A percentile compares a stretch with the other conserved stretches of the same genome.
Evolutionary conservation across 1,140 invertebrate species (phyloP).

Genomic region (Caenorhabditis tropicalis): DNA sequence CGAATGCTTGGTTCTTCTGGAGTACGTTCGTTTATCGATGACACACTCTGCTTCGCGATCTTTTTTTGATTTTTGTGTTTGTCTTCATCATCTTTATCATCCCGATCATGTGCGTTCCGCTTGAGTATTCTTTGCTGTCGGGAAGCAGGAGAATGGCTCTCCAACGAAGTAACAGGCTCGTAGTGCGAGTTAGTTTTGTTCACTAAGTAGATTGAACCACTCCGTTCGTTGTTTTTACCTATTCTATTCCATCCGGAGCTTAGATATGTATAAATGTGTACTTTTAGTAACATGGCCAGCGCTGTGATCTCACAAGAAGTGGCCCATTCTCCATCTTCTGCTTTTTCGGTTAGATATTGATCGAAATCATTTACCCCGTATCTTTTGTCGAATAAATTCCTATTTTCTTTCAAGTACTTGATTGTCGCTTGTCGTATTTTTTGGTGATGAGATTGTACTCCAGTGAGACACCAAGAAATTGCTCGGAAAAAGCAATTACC

Average conservation of each 20-base stretch:
- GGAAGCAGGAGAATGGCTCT: neutral
- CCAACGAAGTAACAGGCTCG: neutral
- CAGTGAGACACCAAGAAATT: neutral
- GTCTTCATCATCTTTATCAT: neutral
- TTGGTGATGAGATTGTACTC: neutral
- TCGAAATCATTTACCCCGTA: neutral
- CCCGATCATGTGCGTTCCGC: neutral
- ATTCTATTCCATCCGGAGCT: neutral
- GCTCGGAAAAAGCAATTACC: conserved; percentile 5
- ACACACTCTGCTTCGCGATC: no score
- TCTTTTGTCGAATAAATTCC: neutral
- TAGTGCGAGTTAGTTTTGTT: neutral
- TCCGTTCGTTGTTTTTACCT: neutral
- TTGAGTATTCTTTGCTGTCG: neutral
- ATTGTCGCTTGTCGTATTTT: neutral
- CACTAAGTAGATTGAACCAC: neutral
- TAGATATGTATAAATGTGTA: neutral
- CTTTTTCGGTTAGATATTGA: neutral
- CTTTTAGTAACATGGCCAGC: neutral
- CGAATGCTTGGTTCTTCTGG: no score
- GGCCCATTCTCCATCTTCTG: neutral
- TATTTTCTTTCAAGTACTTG: neutral
- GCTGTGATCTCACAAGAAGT: neutral
- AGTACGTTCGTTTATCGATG: no score
- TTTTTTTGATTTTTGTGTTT: no score